These are phyloP conservation scores for Leptinotarsa tumamoca DNA, from an alignment of 2,888 invertebrate genomes.

Conservation along the genomic window DNA sequence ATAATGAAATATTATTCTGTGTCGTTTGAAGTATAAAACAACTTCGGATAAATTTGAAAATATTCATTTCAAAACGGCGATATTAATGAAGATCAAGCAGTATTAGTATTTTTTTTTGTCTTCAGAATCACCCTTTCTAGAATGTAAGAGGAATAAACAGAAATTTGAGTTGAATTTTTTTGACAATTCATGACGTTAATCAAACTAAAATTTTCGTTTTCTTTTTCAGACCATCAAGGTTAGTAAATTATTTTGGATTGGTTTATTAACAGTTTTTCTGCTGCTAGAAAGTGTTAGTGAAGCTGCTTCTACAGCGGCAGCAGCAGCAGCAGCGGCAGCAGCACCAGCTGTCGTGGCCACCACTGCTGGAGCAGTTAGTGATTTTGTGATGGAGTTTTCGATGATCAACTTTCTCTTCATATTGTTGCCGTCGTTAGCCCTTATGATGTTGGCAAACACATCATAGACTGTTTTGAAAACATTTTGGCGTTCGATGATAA, in stretches of 20 bases:
- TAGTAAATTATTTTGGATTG: neutral
- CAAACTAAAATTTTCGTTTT: neutral
- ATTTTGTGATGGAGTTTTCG: slow-evolving; percentile 9
- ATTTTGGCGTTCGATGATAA: slow-evolving; percentile 7
- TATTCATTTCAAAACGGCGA: neutral
- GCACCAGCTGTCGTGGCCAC: neutral
- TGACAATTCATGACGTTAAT: neutral
- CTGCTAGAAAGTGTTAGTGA: neutral
- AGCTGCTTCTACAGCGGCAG: neutral
- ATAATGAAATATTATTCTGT: no score
- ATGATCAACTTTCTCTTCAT: neutral
- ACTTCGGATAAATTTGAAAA: neutral
- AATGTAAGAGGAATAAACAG: no score
- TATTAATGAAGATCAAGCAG: no score
- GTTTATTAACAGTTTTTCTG: slow-evolving; percentile 6
- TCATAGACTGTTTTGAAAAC: neutral
- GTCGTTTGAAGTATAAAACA: neutral
- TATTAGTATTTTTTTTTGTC: no score
- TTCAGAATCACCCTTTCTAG: no score
- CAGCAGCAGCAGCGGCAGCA: neutral
- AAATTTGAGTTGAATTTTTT: neutral
- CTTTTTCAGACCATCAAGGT: slow-evolving; percentile 17
- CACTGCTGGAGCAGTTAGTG: slow-evolving; percentile 6
- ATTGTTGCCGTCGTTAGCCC: neutral
- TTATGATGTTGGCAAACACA: neutral